Percentiles rank a stretch among this genome's conserved stretches.
Evolutionary conservation across 1,140 invertebrate species (phyloP).

Genomic region (Bombus confusus): DNA sequence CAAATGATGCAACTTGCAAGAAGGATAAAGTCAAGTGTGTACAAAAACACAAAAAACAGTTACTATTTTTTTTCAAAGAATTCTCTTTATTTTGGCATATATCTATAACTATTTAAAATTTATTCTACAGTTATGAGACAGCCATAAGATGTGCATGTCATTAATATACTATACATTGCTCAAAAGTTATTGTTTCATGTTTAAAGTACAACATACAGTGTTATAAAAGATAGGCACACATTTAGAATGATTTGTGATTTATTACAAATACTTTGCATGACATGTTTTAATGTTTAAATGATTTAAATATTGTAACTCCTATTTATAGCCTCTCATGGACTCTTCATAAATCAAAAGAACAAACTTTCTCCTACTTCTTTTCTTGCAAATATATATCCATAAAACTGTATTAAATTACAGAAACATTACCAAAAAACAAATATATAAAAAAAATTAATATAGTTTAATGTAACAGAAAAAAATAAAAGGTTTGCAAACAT

Average conservation of each 20-base stretch:
- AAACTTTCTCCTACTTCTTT: neutral
- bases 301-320: conserved; percentile 15
- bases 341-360: neutral
- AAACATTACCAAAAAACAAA: neutral
- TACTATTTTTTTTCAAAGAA: conserved; percentile 61
- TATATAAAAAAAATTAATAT: conserved; percentile 1
- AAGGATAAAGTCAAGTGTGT: conserved; percentile 62
- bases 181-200: conserved; percentile 21
- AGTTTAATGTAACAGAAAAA: neutral
- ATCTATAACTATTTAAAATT: conserved; percentile 55
- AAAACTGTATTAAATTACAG: neutral
- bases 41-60: conserved; percentile 64
- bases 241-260: conserved; percentile 42
- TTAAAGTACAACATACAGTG: conserved; percentile 28
- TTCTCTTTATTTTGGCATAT: conserved; percentile 74
- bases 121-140: conserved; percentile 57
- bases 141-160: conserved; percentile 32
- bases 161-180: conserved; percentile 45
- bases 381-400: neutral
- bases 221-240: conserved; percentile 45
- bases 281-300: conserved; percentile 18
- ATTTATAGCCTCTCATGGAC: neutral
- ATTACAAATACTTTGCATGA: conserved; percentile 39
- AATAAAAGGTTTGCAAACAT: neutral
- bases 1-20: conserved; percentile 22